A percentile compares a stretch with the other conserved stretches of the same genome.
These are phyloP conservation scores for Misgurnus anguillicaudatus DNA, from an alignment of 2,113 vertebrate genomes.

Conservation along the genomic window DNA sequence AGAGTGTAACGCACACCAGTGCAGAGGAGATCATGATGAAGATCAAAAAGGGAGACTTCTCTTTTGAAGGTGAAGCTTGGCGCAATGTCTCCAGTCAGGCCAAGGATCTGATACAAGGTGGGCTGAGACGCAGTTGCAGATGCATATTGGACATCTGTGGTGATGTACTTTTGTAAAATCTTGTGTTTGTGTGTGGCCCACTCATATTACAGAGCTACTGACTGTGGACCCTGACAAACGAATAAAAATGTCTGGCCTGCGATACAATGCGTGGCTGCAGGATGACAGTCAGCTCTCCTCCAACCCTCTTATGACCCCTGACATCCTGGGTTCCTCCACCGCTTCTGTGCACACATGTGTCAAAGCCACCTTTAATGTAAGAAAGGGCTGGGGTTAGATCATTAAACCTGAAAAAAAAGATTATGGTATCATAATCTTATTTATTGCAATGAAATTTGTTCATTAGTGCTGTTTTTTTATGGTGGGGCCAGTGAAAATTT, in stretches of 20 bases:
- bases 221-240: constrained; percentile 97
- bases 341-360: constrained; percentile 92
- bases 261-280: constrained; percentile 96
- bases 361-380: constrained; percentile 97
- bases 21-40: constrained; percentile 98
- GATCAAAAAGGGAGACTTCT: constrained; percentile 97
- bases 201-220: constrained; percentile 82
- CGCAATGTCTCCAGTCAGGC: constrained; percentile 94
- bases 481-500: no score
- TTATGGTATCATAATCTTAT: no score
- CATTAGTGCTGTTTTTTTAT: no score
- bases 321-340: constrained; percentile 93
- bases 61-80: constrained; percentile 97
- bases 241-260: constrained; percentile 96
- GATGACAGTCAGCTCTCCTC: constrained; percentile 96
- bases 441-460: no score
- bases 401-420: no score
- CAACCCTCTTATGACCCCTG: constrained; percentile 97
- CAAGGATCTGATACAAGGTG: constrained; percentile 97
- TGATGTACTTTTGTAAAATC: not conserved
- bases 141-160: not conserved
- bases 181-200: constrained; percentile 1
- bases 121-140: constrained; percentile 21
- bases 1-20: constrained; percentile 87
- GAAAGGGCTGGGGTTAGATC: constrained; percentile 48